Percentiles rank a stretch among this genome's conserved stretches.
phyloP scores from a whole-genome alignment of 2,888 invertebrate species.

The Deilephila elpenor region DNA sequence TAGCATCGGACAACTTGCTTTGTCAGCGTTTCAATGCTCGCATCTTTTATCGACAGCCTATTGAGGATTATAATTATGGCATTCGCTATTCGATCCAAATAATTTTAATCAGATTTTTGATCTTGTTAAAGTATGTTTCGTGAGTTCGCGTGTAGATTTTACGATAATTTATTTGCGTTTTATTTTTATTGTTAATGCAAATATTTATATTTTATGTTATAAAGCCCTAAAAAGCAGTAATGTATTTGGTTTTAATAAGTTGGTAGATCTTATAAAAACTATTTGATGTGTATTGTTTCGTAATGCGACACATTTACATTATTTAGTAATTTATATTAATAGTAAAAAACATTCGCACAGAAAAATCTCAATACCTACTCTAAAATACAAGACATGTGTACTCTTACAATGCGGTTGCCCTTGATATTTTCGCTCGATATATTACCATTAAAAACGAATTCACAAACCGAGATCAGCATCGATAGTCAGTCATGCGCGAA shows the following conservation, averaged over 20 bases:
- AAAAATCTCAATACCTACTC: neutral
- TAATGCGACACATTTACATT: no score
- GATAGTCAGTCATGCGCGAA: slow-evolving; percentile 42
- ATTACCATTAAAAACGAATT: slow-evolving; percentile 27
- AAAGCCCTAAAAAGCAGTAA: no score
- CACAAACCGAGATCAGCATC: slow-evolving; percentile 36
- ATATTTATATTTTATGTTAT: neutral
- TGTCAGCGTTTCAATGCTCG: slow-evolving; percentile 44
- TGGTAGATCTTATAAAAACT: no score
- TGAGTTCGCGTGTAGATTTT: neutral
- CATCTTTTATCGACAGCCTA: slow-evolving; percentile 50
- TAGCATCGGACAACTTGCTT: slow-evolving; percentile 47
- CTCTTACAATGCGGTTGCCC: slow-evolving; percentile 44
- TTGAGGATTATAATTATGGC: slow-evolving; percentile 48
- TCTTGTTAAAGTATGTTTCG: slow-evolving; percentile 3
- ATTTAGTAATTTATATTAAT: no score
- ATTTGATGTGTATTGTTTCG: no score
- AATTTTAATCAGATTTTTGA: slow-evolving; percentile 50
- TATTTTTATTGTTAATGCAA: neutral
- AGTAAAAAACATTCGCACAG: neutral
- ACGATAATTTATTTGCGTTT: neutral
- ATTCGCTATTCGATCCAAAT: slow-evolving; percentile 54
- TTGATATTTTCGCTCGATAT: slow-evolving; percentile 53
- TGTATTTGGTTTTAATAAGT: no score
- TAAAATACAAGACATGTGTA: neutral